A percentile compares a stretch with the other conserved stretches of the same genome.
Evolutionary conservation across 2,113 vertebrate genomes (phyloP).

Genomic region (Periophthalmodon schlosseri): DNA sequence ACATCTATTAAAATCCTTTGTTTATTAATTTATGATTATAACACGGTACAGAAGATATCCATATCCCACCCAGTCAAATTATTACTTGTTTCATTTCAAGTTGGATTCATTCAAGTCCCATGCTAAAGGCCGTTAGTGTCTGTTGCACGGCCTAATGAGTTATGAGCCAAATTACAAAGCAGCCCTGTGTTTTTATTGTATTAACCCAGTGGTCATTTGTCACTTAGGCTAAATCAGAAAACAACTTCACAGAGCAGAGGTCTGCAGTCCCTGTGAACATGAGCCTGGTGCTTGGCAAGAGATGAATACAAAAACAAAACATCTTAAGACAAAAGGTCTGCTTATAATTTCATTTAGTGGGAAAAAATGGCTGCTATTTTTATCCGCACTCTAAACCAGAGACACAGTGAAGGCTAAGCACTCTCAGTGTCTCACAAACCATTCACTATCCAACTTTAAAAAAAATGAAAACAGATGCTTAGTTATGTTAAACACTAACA

Average conservation of each 20-base stretch:
- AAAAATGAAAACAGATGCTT: not conserved
- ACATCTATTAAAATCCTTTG: too few species aligned
- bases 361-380: conserved; percentile 33
- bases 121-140: conserved; percentile 4
- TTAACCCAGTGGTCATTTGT: conserved; percentile 42
- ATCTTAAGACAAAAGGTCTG: conserved; percentile 28
- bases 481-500: too few species aligned
- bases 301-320: conserved; percentile 30
- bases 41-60: not conserved
- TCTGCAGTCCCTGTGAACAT: conserved; percentile 41
- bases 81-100: not conserved
- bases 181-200: conserved; percentile 26
- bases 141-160: conserved; percentile 15
- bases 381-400: conserved; percentile 17
- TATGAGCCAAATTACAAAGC: conserved; percentile 24
- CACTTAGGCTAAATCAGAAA: conserved; percentile 27
- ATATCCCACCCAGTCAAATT: not conserved
- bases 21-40: not conserved
- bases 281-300: conserved; percentile 28
- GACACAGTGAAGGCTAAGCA: not conserved
- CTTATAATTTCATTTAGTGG: conserved; percentile 43
- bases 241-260: not conserved
- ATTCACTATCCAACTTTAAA: not conserved
- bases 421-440: not conserved
- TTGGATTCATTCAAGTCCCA: conserved; percentile 20